Evolutionary conservation across 2,797 vertebrate genomes (phyloP).

Genomic region (Cuniculus paca): DNA sequence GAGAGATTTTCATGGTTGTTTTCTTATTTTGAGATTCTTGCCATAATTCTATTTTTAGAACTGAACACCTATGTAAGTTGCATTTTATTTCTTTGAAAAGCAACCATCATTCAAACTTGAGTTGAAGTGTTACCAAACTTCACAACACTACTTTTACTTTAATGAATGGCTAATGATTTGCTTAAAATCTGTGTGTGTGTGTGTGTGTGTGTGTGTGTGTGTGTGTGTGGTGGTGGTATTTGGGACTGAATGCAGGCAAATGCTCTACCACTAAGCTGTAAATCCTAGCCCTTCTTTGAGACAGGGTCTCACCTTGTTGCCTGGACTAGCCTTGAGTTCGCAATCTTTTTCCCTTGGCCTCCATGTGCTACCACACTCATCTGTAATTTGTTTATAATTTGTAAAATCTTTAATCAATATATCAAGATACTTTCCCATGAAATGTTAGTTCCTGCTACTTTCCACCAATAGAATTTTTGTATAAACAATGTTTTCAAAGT

Average conservation of each 20-base stretch:
- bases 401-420: neutral
- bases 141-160: neutral
- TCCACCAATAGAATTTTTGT: neutral
- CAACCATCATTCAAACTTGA: neutral
- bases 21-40: neutral
- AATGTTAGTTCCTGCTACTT: neutral
- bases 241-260: neutral
- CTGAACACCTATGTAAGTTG: neutral
- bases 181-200: neutral
- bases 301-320: neutral
- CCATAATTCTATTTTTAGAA: neutral
- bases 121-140: neutral
- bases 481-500: neutral
- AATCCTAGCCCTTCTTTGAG: neutral
- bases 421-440: neutral
- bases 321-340: neutral
- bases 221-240: neutral
- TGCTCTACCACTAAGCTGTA: neutral
- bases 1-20: neutral
- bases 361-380: neutral
- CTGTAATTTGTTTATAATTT: neutral
- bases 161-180: neutral
- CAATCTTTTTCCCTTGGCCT: neutral
- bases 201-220: neutral
- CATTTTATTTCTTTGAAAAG: conserved; percentile 6